Base-by-base conservation (phyloP, 2,113 vertebrate species). In the Salvator merianae region DNA sequence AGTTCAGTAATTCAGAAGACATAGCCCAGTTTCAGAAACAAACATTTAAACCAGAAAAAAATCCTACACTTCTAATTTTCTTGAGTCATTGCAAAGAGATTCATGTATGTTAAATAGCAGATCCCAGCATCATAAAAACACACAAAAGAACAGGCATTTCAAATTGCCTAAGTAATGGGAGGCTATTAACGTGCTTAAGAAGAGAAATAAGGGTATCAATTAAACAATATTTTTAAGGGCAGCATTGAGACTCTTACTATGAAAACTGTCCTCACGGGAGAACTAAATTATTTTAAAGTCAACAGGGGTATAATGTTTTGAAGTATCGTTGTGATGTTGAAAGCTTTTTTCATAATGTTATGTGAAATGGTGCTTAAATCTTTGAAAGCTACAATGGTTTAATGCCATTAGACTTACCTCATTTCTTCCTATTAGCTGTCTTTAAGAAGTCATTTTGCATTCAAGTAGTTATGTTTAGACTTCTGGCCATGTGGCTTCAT, bases 141-240 rank as follows among this genome's bases (percentile, higher is more conserved):
- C 22, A 77, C 28, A 77, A 68, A 18, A 53, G 68, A 3, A 50
- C 74, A 50, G 47, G 20, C 70, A 74, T 74, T 81, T 84, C 38
- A 81, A 62, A 73, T 69, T 85, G 59, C 2, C 9, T n/a, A 13
- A 62, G 28, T 36, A 81, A 81, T n/a, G 36, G 8, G 59, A 85
- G 83, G 55, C 38, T 62, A 74, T 68, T 70, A 71, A 36, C 26
- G 5, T 79, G 12, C 59, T n/a, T 43, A 77, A 82, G 8, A 71
- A 63, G 16, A 84, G 12, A 79, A 80, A 77, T 72, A 53, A 28
- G 26, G 4, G 59, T 86, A 68, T 38, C 78, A 84, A 87, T 81
- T 86, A 81, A 88, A 47, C 26, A 77, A 20, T 71, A 32, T 24
- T 85, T 83, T 30, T 18, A 4, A 40, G 59, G 2, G 63, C 20